phyloP scores from a whole-genome alignment of 2,797 vertebrate genomes.

The Emys orbicularis region DNA sequence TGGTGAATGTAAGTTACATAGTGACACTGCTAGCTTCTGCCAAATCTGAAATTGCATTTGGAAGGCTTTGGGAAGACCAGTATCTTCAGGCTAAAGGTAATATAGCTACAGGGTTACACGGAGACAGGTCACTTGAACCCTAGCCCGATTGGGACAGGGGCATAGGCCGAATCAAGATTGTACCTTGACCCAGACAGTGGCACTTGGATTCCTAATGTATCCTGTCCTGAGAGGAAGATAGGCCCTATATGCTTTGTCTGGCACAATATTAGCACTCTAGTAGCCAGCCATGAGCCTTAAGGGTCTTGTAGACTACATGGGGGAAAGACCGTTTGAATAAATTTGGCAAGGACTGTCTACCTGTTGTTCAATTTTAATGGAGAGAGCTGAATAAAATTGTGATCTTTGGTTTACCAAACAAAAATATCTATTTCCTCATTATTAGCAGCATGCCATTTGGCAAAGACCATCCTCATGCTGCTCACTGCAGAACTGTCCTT shows the following conservation, averaged over 20 bases:
- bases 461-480: not conserved
- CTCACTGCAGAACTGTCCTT: not conserved
- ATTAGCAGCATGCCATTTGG: not conserved
- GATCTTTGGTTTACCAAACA: not conserved
- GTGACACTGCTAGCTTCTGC: not conserved
- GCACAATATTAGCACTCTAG: not conserved
- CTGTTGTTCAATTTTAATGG: not conserved
- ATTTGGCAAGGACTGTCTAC: not conserved
- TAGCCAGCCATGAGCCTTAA: not conserved
- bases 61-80: not conserved
- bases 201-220: not conserved
- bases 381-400: not conserved
- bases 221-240: accelerated
- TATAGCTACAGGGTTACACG: not conserved
- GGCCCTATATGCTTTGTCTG: not conserved
- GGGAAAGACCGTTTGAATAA: too few species aligned
- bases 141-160: not conserved
- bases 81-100: not conserved
- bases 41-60: not conserved
- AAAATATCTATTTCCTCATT: not conserved
- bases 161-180: not conserved
- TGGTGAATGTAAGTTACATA: not conserved
- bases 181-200: not conserved
- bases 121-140: not conserved
- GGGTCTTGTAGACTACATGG: too few species aligned